phyloP scores from a whole-genome alignment of 2,113 vertebrate genomes.

The Chamaea fasciata region DNA sequence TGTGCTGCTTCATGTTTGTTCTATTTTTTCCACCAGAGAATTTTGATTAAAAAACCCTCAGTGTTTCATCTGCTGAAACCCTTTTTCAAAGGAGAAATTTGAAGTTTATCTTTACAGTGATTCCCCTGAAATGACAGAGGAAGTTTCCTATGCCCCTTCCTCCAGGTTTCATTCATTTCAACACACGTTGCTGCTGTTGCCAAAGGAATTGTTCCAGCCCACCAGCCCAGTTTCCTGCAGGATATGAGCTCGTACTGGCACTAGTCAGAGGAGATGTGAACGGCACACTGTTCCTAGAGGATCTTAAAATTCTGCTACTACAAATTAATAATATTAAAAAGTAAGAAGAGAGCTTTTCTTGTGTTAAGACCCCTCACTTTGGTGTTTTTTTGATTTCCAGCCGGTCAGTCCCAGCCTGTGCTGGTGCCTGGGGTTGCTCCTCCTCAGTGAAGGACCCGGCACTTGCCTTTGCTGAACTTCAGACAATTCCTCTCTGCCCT shows the following conservation, averaged over 20 bases:
- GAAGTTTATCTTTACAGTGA: background rate
- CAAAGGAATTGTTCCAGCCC: background rate
- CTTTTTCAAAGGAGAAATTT: background rate
- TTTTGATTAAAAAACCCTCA: background rate
- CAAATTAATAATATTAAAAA: background rate
- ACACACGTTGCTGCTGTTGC: background rate
- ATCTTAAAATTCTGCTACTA: background rate
- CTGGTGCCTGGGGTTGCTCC: no score
- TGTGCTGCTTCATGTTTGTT: background rate
- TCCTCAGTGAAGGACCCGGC: no score
- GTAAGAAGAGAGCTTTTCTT: background rate
- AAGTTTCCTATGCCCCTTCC: background rate
- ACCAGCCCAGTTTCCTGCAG: background rate
- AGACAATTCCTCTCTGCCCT: background rate
- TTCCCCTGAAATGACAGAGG: background rate
- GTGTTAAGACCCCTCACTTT: background rate
- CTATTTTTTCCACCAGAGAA: background rate
- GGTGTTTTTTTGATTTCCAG: background rate
- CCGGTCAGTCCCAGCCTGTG: no score
- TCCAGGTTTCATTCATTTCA: background rate
- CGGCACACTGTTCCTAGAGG: background rate
- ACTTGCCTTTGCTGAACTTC: no score
- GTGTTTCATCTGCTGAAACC: background rate
- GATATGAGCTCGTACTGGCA: background rate
- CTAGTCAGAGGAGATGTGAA: fast-evolving